Evolutionary conservation across 2,797 vertebrate genomes (phyloP), one percentile per base, ranked within the genome.

Genomic region (Crenichthys baileyi): DNA sequence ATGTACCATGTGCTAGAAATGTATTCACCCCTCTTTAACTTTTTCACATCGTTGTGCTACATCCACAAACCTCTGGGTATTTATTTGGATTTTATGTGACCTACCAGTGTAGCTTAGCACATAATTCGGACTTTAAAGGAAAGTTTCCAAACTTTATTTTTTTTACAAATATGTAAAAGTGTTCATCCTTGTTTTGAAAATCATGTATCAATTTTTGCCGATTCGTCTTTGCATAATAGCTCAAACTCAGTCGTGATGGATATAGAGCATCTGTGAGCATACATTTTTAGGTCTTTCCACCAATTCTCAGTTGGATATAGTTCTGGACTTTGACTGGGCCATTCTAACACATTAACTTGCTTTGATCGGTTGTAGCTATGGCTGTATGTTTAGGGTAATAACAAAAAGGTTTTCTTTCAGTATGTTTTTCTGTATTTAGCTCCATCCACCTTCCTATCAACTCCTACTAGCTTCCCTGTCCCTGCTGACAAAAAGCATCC

Each of bases 261-360:
- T 70, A 1, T 15, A 46, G 41, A 46, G 67, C 41, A 16, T 70
- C 24, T 26, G 11, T 46, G 24, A 46, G 4, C 50, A 51, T 51
- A 46, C 0, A 16, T 26, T 70, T 70, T 70, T 70, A 11, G 22
- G 24, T 44, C 11, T 70, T 46, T 22, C 41, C 44, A 24, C 9
- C 15, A 22, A 44, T 7, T 46, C 13, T 44, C 4, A 24, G 36
- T 67, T n/a, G 63, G 36, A 11, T 26, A 26, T 26, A 13, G 6
- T 11, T 70, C 41, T 68, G 22, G 67, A 46, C 41, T 70, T 70
- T 70, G 44, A 48, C 67, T 48, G 48, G 67, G n/a, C 41, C 67
- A 4, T 26, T 46, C 24, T 48, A 26, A 70, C 24, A n/a, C 36
- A 44, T 44, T 41, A 41, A 39, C 8, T 36, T 22, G 20, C 36